Evolutionary conservation across 2,888 invertebrate genomes (phyloP).

Genomic region (Nomada fucata): DNA sequence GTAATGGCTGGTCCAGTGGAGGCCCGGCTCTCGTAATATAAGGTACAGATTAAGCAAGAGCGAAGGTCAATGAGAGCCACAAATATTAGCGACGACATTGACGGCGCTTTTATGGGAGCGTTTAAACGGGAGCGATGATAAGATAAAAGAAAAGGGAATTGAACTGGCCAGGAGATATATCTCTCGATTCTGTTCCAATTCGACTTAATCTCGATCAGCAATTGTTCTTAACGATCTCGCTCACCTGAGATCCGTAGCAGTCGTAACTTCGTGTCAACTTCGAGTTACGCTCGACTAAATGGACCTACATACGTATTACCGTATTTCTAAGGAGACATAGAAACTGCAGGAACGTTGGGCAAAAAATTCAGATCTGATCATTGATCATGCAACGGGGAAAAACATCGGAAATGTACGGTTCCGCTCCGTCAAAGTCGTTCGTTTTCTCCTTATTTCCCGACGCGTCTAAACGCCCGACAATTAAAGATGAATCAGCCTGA

Average conservation of each 20-base stretch:
- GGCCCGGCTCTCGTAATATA: constrained; percentile 2
- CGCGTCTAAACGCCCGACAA: neutral
- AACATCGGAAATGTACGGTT: constrained; percentile 9
- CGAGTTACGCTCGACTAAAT: no score
- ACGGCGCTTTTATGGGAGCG: constrained; percentile 26
- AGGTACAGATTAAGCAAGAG: constrained; percentile 48
- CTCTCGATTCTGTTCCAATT: constrained; percentile 9
- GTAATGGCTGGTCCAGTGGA: constrained; percentile 4
- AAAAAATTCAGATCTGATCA: neutral
- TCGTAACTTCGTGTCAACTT: no score
- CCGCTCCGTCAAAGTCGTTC: neutral
- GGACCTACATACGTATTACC: no score
- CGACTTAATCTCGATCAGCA: constrained; percentile 30
- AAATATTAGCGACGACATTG: constrained; percentile 61
- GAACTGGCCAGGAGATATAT: constrained; percentile 40
- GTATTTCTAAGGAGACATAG: neutral
- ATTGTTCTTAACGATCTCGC: constrained; percentile 10
- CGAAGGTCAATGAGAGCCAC: constrained; percentile 50
- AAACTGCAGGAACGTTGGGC: neutral
- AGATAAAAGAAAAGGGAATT: constrained; percentile 56
- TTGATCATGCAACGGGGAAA: neutral
- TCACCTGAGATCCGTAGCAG: no score
- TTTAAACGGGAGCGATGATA: constrained; percentile 46
- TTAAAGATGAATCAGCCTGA: constrained; percentile 7
- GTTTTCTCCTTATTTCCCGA: neutral